Evolutionary conservation across 2,888 invertebrate species (phyloP).

Genomic region (Trachelus iudaicus): DNA sequence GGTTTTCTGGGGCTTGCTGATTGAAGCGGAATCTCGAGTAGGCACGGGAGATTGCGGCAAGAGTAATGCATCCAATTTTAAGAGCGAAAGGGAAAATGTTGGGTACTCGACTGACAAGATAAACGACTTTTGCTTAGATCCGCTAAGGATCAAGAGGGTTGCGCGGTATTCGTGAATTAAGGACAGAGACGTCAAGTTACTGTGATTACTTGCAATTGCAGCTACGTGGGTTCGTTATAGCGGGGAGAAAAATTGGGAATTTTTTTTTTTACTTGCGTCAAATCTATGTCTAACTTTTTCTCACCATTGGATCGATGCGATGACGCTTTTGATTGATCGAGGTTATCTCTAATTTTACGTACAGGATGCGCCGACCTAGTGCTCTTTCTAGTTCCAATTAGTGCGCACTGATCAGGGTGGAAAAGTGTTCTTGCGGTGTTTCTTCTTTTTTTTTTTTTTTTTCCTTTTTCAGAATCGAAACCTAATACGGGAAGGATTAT

Average conservation of each 20-base stretch:
- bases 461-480: not conserved
- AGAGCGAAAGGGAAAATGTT: slow-evolving; percentile 2
- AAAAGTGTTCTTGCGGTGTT: not conserved
- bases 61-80: slow-evolving; percentile 13
- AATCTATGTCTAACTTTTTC: too few relatives aligned
- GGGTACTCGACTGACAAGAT: slow-evolving; percentile 7
- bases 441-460: not conserved
- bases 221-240: not conserved
- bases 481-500: not conserved
- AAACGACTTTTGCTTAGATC: slow-evolving; percentile 5
- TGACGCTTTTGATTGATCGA: not conserved
- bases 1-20: slow-evolving; percentile 1
- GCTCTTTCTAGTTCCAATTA: not conserved
- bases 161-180: not conserved
- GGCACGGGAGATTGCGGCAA: slow-evolving; percentile 12
- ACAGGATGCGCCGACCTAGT: not conserved
- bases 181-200: not conserved
- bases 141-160: not conserved
- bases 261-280: too few relatives aligned
- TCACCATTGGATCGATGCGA: not conserved
- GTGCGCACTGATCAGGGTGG: not conserved
- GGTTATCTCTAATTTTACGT: not conserved
- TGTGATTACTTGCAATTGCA: not conserved
- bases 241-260: too few relatives aligned
- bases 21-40: slow-evolving; percentile 18